Evolutionary conservation across 2,797 vertebrate genomes (phyloP).

Genomic region (Brachyalestes nurse): DNA sequence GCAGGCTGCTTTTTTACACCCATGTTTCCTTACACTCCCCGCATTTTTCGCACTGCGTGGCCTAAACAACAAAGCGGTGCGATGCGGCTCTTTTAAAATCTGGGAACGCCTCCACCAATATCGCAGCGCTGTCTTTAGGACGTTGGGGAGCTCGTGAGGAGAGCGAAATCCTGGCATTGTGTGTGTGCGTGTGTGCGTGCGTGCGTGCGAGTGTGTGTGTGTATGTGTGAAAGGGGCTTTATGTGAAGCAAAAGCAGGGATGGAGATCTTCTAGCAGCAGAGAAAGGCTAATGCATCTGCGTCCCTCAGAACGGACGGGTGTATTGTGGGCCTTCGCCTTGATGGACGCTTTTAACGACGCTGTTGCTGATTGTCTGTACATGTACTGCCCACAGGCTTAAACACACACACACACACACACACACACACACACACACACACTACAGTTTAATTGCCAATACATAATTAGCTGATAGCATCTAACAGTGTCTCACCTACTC

Average conservation of each 20-base stretch:
- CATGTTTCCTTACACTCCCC: neutral
- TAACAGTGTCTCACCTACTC: conserved; percentile 59
- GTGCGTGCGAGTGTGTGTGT: no score
- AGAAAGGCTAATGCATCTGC: neutral
- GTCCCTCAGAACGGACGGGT: conserved; percentile 6
- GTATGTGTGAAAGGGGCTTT: neutral
- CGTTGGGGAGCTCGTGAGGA: neutral
- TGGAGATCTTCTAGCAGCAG: no score
- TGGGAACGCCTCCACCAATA: neutral
- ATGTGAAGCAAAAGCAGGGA: neutral
- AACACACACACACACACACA: conserved; percentile 11
- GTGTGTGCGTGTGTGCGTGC: no score
- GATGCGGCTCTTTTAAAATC: neutral
- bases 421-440: conserved; percentile 5
- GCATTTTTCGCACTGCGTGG: neutral
- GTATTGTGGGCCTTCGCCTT: conserved; percentile 4
- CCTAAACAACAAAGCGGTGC: neutral
- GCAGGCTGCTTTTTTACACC: neutral
- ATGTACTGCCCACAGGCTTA: conserved; percentile 41
- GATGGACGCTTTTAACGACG: conserved; percentile 39
- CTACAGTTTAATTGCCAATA: conserved; percentile 52
- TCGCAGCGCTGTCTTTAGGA: neutral
- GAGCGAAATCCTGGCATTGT: neutral
- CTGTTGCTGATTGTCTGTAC: conserved; percentile 24
- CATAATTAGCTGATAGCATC: conserved; percentile 61